phyloP scores from a whole-genome alignment of 2,113 vertebrate genomes.

The Lathamus discolor region DNA sequence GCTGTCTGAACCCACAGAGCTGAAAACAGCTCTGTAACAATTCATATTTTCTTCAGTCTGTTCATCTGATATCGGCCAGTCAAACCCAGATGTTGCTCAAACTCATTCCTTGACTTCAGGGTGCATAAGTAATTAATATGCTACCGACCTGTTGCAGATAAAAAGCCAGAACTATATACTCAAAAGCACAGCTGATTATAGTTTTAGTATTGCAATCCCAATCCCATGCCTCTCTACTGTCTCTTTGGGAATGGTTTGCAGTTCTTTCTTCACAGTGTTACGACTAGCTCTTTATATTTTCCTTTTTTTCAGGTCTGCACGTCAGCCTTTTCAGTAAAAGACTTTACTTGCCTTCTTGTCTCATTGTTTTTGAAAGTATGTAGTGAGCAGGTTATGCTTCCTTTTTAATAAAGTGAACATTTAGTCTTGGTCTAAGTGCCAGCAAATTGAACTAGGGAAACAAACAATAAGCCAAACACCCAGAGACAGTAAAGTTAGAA shows the following conservation, averaged over 20 bases:
- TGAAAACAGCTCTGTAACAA: background rate
- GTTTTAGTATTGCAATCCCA: background rate
- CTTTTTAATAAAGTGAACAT: background rate
- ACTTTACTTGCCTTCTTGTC: background rate
- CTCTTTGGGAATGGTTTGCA: background rate
- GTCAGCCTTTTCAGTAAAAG: background rate
- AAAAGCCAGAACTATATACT: background rate
- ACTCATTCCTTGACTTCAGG: background rate
- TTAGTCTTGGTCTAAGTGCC: background rate
- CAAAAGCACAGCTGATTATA: background rate
- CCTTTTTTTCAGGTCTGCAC: background rate
- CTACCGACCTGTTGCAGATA: background rate
- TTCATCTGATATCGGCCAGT: background rate
- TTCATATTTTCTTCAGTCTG: background rate
- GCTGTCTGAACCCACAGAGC: background rate
- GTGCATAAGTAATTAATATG: background rate
- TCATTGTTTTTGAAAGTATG: background rate
- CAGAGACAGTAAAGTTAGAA: background rate
- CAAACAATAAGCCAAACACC: background rate
- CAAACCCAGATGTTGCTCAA: background rate
- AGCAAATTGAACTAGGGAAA: background rate
- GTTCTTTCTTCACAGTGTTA: background rate
- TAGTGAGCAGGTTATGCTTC: background rate
- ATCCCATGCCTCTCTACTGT: background rate
- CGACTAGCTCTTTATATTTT: background rate